Conservation (phyloP, 1,140 invertebrate species). For the Aricia agestis region DNA sequence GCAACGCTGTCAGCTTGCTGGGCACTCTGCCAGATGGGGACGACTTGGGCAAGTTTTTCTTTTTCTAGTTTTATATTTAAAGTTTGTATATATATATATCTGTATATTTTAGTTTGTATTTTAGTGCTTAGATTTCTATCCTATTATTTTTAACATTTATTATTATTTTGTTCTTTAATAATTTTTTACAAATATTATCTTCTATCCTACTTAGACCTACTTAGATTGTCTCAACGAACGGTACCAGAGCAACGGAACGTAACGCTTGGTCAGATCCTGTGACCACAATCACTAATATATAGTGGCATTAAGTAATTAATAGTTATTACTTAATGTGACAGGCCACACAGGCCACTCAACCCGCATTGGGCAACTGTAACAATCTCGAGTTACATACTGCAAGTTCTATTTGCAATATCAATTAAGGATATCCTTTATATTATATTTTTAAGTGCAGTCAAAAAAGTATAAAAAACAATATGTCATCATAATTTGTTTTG, state of each 20-base stretch:
- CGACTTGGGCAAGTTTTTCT: too few species aligned
- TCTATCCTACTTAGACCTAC: too few species aligned
- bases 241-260: slow-evolving; percentile 43
- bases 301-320: background rate
- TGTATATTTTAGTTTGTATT: too few species aligned
- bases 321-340: background rate
- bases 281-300: slow-evolving; percentile 23
- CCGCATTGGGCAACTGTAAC: background rate
- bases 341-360: too few species aligned
- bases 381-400: background rate
- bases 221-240: slow-evolving; percentile 33
- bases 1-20: too few species aligned
- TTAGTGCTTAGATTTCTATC: too few species aligned
- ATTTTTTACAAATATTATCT: too few species aligned
- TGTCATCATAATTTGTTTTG: background rate
- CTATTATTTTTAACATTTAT: too few species aligned
- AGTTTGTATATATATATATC: too few species aligned
- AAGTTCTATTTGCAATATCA: background rate
- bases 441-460: background rate
- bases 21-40: too few species aligned
- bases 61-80: too few species aligned
- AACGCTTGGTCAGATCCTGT: slow-evolving; percentile 37
- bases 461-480: background rate
- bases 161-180: too few species aligned
- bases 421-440: background rate